Conservation (phyloP, 2,113 vertebrate genomes). For the Rhodinocichla rosea region DNA sequence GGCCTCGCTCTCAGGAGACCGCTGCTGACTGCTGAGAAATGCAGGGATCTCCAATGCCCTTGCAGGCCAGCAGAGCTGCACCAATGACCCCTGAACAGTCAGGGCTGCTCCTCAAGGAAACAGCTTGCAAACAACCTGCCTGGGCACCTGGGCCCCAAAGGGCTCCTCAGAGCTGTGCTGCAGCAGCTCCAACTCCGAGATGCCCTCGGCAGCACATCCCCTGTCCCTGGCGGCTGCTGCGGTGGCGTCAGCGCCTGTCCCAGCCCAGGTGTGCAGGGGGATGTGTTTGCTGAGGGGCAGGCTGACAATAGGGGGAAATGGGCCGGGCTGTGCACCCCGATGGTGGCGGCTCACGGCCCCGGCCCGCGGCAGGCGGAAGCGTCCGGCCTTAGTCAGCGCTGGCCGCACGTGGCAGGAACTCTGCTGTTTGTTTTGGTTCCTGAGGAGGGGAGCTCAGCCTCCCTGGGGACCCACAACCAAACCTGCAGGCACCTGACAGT, state of each 20-base stretch:
- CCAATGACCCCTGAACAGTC: neutral
- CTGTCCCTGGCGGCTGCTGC: neutral
- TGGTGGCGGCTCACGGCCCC: neutral
- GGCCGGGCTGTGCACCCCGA: neutral
- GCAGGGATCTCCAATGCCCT: neutral
- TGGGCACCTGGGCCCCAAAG: neutral
- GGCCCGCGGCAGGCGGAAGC: conserved; percentile 47
- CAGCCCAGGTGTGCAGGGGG: conserved; percentile 62
- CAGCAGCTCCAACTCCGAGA: fast-evolving
- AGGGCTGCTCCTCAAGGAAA: neutral
- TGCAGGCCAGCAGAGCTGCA: neutral
- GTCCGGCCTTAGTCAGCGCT: conserved; percentile 69
- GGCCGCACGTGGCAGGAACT: conserved; percentile 66
- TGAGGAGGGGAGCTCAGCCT: neutral
- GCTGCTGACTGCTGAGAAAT: neutral
- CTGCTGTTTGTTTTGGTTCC: conserved; percentile 54
- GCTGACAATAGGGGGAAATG: conserved; percentile 78
- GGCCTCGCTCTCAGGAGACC: neutral
- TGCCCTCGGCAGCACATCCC: neutral
- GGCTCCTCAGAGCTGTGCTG: neutral
- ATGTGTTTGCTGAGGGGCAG: conserved; percentile 27
- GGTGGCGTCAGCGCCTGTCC: neutral
- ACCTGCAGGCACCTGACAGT: neutral
- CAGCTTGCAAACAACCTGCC: neutral
- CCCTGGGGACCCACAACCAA: neutral